These are phyloP conservation scores for Troglohyphantes excavatus DNA, from an alignment of 2,888 invertebrate genomes.

Conservation along the genomic window DNA sequence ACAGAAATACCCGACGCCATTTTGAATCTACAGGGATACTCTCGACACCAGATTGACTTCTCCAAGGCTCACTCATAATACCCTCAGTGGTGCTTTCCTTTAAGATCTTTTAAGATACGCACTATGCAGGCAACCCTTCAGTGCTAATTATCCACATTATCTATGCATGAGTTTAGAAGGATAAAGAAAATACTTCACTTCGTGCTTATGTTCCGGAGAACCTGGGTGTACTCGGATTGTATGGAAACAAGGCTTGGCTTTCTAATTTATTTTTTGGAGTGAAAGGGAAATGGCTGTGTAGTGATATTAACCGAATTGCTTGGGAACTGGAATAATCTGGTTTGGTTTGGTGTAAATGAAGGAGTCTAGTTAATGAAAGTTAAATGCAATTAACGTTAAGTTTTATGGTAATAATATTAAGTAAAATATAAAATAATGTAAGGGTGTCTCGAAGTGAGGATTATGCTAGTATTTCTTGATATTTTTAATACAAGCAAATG, in stretches of 20 bases:
- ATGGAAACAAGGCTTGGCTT: neutral
- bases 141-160: slow-evolving; percentile 58
- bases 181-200: slow-evolving; percentile 20
- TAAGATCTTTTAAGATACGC: neutral
- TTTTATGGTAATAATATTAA: too few relatives aligned
- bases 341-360: too few relatives aligned
- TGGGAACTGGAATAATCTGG: neutral
- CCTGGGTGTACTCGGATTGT: too few relatives aligned
- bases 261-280: slow-evolving; percentile 3
- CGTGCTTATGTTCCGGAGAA: neutral
- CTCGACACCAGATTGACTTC: neutral
- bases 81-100: neutral
- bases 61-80: neutral
- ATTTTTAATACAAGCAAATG: too few relatives aligned
- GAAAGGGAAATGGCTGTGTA: neutral
- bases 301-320: neutral
- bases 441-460: too few relatives aligned
- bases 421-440: too few relatives aligned
- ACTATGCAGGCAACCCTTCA: neutral
- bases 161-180: slow-evolving; percentile 45
- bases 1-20: neutral
- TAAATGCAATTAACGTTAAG: too few relatives aligned
- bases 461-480: too few relatives aligned
- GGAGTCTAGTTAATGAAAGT: too few relatives aligned
- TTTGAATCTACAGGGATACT: neutral